Base-by-base conservation (phyloP, 2,113 vertebrate genomes). In the Barbus barbus region DNA sequence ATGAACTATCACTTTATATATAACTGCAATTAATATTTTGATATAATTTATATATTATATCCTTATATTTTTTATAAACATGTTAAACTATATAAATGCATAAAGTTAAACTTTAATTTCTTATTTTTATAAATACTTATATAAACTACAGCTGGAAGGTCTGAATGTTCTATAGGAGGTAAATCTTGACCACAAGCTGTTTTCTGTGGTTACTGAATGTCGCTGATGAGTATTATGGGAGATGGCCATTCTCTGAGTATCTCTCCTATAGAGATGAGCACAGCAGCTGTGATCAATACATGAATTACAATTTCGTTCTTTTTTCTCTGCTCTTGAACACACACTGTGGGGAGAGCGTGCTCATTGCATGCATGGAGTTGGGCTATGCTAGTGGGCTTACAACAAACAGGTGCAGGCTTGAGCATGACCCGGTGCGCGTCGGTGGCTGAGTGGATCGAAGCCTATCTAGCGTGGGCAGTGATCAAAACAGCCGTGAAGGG, bases 401-500 rank as follows among this genome's bases (percentile, higher is more conserved):
- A 78, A 61, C 56, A 65, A 44, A 60, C 79, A 60, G 74, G 16
- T 28, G 4, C 48, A 74, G 38, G 22, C 44, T 72, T 31, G 28
- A 80, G 38, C 16, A 1, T 48, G 41, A 80, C 81, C 44, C 13
- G 2, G 31, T 61, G 48, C 38, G 77, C 46, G 69, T 11, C 9
- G 14, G 9, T 82, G 65, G 36, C 9, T 18, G 61, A 79, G 33
- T 14, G 58, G 41, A 72, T 74, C 69, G 81, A 86, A 63, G 65
- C 18, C 58, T n/a, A 58, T 81, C 83, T 31, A 20, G 31, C 33
- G 38, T 41, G 46, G 38, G 20, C 58, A 78, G 41, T 20, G 56
- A 86, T 86, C 28, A 53, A 53, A 74, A 83, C 20, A 16, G 53
- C 58, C 56, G 28, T 79, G 81, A 41, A 20, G 20, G 16, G 56